Evolutionary conservation across 1,140 invertebrate species (phyloP), one percentile per base, ranked within the genome.

Genomic region (Musca domestica): DNA sequence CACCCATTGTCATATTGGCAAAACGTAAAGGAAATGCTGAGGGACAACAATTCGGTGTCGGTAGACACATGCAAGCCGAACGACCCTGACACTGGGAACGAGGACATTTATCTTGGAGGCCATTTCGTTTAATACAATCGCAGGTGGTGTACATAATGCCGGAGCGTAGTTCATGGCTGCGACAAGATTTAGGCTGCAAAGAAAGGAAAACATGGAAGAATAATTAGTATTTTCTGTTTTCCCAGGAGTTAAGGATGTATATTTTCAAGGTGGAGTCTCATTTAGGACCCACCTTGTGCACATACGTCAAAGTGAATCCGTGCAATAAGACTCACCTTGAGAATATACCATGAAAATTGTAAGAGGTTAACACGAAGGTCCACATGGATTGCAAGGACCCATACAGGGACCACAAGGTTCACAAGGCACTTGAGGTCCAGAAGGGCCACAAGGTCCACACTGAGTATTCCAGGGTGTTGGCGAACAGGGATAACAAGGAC

Each of bases 91-190:
- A 92, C 66, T 88, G 85, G 46, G 84, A 86, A 22, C 90, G 83
- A 20, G 87, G 85, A 71, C 90, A 92, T 66, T 89, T 87, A 73
- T 92, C 90, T 77, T 92, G 90, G 5, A 92, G 79, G 1, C 90
- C 90, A 79, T 92, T 91, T n/a, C 89, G 85, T 72, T 88, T 90
- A 56, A 90, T 87, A 73, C 90, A 92, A 68, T 91, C 87, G 71
- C 90, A 92, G 65, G 86, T 87, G 66, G 86, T 87, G 70, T 89
- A 86, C 74, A 91, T 84, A 61, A 88, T 83, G 49, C 90, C 86
- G 20, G 83, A 84, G 5, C 89, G 85, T 58, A 92, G 78, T 71
- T 92, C 89, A n/a, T 86, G 86, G 73, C 88, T 91, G 71, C 88
- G 89, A 64, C 82, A 81, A 69, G 79, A 73, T 22, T 75, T 78